phyloP scores from a whole-genome alignment of 1,140 invertebrate genomes.

The Zeugodacus cucurbitae region DNA sequence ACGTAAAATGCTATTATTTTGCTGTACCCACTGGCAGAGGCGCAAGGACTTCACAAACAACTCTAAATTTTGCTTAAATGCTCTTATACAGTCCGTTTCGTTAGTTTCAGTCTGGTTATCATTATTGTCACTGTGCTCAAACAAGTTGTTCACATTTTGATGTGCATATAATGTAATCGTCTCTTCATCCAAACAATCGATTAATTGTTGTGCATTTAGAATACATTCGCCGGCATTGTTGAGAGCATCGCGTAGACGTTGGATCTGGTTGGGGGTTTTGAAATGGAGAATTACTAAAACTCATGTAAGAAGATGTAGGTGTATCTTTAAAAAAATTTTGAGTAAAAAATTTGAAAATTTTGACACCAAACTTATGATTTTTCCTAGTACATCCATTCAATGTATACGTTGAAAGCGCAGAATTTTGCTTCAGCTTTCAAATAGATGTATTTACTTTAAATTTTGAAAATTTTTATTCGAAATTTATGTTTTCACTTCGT shows the following conservation, averaged over 20 bases:
- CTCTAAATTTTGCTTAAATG: constrained; percentile 49
- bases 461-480: too few relatives aligned
- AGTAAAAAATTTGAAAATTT: too few relatives aligned
- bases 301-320: too few relatives aligned
- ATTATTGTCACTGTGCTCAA: neutral
- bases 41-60: constrained; percentile 50
- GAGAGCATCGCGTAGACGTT: constrained; percentile 50
- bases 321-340: too few relatives aligned
- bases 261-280: neutral
- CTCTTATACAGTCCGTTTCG: neutral
- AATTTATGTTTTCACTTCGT: too few relatives aligned
- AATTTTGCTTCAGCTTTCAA: too few relatives aligned
- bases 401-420: too few relatives aligned
- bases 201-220: constrained; percentile 49
- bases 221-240: constrained; percentile 55
- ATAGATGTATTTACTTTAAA: too few relatives aligned
- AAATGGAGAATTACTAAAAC: neutral
- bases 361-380: too few relatives aligned
- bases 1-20: neutral
- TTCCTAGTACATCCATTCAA: too few relatives aligned
- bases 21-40: constrained; percentile 49
- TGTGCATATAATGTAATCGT: constrained; percentile 40
- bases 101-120: neutral
- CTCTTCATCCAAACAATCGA: constrained; percentile 44
- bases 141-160: neutral